Percentiles rank a stretch among this genome's conserved stretches.
These are phyloP conservation scores for Rhopalosiphum maidis DNA, from an alignment of 1,140 invertebrate genomes.

Conservation along the genomic window DNA sequence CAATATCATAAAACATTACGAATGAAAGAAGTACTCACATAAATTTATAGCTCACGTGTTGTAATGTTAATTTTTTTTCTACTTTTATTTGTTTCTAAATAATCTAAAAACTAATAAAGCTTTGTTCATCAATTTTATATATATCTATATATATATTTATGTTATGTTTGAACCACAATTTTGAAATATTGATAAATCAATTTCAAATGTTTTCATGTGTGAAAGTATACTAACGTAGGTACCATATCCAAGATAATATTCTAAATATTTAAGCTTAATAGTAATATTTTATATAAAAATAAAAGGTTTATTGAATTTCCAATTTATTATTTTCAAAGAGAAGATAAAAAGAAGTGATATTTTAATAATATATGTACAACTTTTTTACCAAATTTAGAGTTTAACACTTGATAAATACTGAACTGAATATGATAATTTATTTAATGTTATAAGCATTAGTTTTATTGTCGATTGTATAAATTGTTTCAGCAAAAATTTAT, in stretches of 20 bases:
- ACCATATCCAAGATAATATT: not conserved
- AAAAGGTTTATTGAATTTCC: not conserved
- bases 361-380: not conserved
- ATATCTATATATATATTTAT: not conserved
- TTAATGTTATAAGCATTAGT: not conserved
- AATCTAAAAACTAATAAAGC: not conserved
- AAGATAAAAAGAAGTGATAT: not conserved
- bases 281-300: not conserved
- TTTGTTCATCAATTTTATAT: not conserved
- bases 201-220: not conserved
- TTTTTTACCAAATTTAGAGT: not conserved
- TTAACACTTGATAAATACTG: not conserved
- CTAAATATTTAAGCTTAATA: not conserved
- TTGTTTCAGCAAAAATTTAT: not conserved
- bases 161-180: not conserved
- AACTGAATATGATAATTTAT: not conserved
- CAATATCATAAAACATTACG: not conserved
- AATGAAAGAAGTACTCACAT: not conserved
- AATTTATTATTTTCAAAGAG: not conserved
- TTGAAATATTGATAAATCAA: not conserved
- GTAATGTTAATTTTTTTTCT: not conserved
- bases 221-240: not conserved
- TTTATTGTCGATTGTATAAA: not conserved
- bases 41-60: not conserved
- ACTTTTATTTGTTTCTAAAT: conserved; percentile 6